Conservation (phyloP, 2,797 vertebrate genomes). For the Apogon talboti region DNA sequence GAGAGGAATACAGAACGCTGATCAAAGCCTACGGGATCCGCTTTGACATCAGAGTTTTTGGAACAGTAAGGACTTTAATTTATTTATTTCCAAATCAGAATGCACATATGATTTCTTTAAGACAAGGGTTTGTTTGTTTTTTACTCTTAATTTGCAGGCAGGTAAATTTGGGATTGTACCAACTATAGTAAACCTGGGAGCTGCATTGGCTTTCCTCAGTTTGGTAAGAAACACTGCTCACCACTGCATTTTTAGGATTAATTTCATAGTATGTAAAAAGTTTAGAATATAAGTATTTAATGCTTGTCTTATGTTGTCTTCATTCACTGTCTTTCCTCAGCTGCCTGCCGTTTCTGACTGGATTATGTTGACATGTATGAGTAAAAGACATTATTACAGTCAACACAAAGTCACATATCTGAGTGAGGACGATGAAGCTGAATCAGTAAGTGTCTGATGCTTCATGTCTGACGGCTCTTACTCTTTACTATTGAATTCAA, state of each 20-base stretch:
- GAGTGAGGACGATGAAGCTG: constrained; percentile 65
- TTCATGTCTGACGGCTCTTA: background rate
- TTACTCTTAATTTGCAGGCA: no score
- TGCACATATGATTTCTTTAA: no score
- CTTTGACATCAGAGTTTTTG: constrained; percentile 92
- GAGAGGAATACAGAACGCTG: constrained; percentile 84
- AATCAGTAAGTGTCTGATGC: constrained; percentile 44
- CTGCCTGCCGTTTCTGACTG: constrained; percentile 86
- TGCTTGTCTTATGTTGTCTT: no score
- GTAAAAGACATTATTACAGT: constrained; percentile 84
- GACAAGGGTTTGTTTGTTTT: no score
- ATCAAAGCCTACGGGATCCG: constrained; percentile 92
- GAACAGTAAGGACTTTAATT: constrained; percentile 81
- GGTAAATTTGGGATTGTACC: constrained; percentile 92
- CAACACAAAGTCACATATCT: constrained; percentile 87
- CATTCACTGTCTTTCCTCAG: constrained; percentile 66
- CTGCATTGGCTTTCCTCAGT: constrained; percentile 88
- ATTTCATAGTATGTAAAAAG: no score
- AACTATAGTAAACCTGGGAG: constrained; percentile 92
- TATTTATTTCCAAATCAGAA: no score
- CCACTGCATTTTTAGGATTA: no score
- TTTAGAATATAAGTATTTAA: no score
- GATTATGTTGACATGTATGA: constrained; percentile 86
- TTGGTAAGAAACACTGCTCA: constrained; percentile 82
- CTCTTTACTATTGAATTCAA: background rate